These are phyloP conservation scores for Eudorcas thomsonii DNA, from an alignment of 2,113 vertebrate genomes.

Conservation along the genomic window DNA sequence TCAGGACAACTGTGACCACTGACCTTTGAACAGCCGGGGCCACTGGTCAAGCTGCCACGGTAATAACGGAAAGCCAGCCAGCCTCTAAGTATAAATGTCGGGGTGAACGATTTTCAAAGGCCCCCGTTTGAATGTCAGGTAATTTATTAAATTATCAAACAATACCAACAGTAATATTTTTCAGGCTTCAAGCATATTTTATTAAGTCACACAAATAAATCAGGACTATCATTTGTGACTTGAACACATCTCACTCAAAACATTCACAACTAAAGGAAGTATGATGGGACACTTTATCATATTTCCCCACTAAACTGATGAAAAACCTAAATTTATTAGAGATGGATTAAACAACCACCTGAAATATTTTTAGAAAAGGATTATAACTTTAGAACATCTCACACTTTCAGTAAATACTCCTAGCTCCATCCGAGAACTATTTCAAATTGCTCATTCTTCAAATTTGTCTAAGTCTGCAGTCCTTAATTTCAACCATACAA, in stretches of 20 bases:
- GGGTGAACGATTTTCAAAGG: conserved; percentile 73
- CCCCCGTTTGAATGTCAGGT: conserved; percentile 71
- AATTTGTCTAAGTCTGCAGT: neutral
- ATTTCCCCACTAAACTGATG: conserved; percentile 40
- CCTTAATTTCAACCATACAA: neutral
- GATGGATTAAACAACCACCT: neutral
- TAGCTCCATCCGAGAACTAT: neutral
- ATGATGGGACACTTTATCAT: conserved; percentile 16
- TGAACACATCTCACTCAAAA: conserved; percentile 40
- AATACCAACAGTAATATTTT: conserved; percentile 62
- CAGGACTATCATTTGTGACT: neutral
- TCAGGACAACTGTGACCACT: conserved; percentile 98
- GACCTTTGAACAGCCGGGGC: conserved; percentile 88
- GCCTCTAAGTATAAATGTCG: conserved; percentile 74
- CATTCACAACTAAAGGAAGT: neutral
- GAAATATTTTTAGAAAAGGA: conserved; percentile 52
- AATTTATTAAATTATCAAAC: conserved; percentile 79
- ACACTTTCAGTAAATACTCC: neutral
- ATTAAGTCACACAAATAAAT: neutral
- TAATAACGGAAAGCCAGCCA: conserved; percentile 85
- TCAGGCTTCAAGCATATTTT: conserved; percentile 54
- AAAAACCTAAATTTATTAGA: neutral
- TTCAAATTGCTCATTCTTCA: neutral
- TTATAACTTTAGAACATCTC: conserved; percentile 21
- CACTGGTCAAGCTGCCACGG: conserved; percentile 87